Evolutionary conservation across 2,888 invertebrate genomes (phyloP).

Genomic region (Torymus aiolomorphi): DNA sequence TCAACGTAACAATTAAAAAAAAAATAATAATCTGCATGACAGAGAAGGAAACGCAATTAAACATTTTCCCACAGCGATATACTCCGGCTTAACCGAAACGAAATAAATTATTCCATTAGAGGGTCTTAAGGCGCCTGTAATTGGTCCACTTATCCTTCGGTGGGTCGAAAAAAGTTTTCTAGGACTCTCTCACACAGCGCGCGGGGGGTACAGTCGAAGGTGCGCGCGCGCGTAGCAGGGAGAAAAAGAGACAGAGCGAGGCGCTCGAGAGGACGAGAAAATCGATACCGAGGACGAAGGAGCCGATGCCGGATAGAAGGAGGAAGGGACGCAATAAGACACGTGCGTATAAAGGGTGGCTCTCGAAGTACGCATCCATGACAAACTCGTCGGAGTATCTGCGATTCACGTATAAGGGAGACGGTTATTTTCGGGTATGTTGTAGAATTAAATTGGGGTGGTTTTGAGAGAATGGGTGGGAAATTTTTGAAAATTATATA

Average conservation of each 20-base stretch:
- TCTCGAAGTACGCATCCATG: not conserved
- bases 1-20: too few relatives aligned
- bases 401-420: too few relatives aligned
- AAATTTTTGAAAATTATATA: too few relatives aligned
- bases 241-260: slow-evolving; percentile 31
- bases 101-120: slow-evolving; percentile 5
- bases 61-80: too few relatives aligned
- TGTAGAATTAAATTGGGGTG: too few relatives aligned
- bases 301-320: not conserved
- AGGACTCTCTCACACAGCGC: not conserved
- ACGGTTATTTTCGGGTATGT: too few relatives aligned
- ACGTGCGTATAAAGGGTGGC: slow-evolving; percentile 29
- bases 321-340: slow-evolving; percentile 36
- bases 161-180: slow-evolving; percentile 6
- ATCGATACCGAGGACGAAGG: slow-evolving; percentile 41
- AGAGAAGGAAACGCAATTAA: too few relatives aligned
- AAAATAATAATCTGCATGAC: too few relatives aligned
- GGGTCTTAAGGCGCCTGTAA: not conserved
- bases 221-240: not conserved
- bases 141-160: slow-evolving; percentile 4
- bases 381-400: too few relatives aligned
- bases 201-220: not conserved
- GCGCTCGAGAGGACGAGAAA: slow-evolving; percentile 26
- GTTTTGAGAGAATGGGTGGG: too few relatives aligned
- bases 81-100: too few relatives aligned